A percentile compares a stretch with the other conserved stretches of the same genome.
phyloP scores from a whole-genome alignment of 1,140 invertebrate species.

The Uloborus diversus region DNA sequence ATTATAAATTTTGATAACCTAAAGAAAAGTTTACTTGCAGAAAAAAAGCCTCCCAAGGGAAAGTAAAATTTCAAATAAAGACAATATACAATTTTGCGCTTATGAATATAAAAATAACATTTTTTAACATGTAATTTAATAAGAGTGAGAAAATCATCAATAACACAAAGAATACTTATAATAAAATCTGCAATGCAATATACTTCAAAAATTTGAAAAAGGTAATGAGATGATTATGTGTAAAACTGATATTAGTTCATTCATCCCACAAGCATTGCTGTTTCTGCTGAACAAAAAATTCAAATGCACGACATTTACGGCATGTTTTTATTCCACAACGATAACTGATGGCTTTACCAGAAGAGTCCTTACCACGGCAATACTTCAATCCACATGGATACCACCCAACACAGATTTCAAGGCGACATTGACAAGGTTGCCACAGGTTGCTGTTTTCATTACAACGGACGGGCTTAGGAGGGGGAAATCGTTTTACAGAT shows the following conservation, averaged over 20 bases:
- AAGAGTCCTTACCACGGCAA: slow-evolving; percentile 78
- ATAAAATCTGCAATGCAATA: too few species aligned
- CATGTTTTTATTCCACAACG: slow-evolving; percentile 96
- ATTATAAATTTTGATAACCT: too few species aligned
- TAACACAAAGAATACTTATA: too few species aligned
- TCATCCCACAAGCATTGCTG: slow-evolving; percentile 85
- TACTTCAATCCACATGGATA: slow-evolving; percentile 95
- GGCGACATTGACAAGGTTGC: slow-evolving; percentile 77
- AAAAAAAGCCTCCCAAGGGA: too few species aligned
- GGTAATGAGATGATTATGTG: not conserved
- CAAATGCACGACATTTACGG: slow-evolving; percentile 85
- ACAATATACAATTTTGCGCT: too few species aligned
- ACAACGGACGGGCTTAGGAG: slow-evolving; percentile 62
- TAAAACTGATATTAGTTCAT: not conserved
- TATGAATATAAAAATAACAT: too few species aligned
- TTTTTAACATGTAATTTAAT: too few species aligned
- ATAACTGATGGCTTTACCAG: slow-evolving; percentile 75
- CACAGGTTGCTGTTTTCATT: slow-evolving; percentile 61
- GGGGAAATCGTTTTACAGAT: slow-evolving; percentile 61
- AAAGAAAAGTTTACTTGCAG: too few species aligned
- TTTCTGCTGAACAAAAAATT: slow-evolving; percentile 83
- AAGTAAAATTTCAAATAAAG: too few species aligned
- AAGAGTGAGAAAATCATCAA: too few species aligned
- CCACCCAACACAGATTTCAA: slow-evolving; percentile 86
- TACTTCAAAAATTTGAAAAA: too few species aligned